Base-by-base conservation (phyloP, 2,113 vertebrate species). In the Elephas maximus region DNA sequence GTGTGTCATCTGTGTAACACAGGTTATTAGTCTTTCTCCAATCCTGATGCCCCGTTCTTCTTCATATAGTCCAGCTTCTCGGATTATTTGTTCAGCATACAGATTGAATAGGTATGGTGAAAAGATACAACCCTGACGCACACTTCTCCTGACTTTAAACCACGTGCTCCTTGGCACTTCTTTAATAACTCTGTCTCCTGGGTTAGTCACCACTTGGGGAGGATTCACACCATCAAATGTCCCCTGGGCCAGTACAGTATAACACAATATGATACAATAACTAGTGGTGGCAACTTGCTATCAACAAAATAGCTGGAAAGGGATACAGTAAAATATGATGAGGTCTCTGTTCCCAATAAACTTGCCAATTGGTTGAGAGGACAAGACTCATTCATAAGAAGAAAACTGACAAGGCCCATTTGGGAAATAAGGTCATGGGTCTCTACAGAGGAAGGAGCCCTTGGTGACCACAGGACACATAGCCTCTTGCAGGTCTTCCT, bases 291-390 rank as follows among this genome's bases (percentile, higher is more conserved):
- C 63, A 93, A 96, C 82, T 95, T 92, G 83, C 74, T 83, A n/a
- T 57, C 77, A 74, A 41, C 18, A 23, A 37, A 65, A 65, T 41
- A 74, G 73, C 73, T 20, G 62, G 91, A 88, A 92, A 88, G 81
- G 45, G 85, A 83, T 63, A 86, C 6, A 20, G 6, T 91, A 74
- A 95, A 89, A 95, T 73, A 87, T 78, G 73, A 82, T 81, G 77
- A 94, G 45, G 77, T 90, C 48, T 92, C 18, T 93, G 20, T 94
- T 96, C 83, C 53, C 87, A 57, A n/a, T 77, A 63, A 77, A 94
- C 63, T 92, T 91, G 60, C 28, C 90, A 73, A 83, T 30, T 83
- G 41, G 17, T 90, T 88, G 69, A 80, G 26, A 95, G 81, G 94
- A 90, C 44, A 84, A 81, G 78, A 63, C 30, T 92, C 51, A 37